These are phyloP conservation scores for Pegoplata infirma DNA, from an alignment of 2,888 invertebrate genomes.

Conservation along the genomic window DNA sequence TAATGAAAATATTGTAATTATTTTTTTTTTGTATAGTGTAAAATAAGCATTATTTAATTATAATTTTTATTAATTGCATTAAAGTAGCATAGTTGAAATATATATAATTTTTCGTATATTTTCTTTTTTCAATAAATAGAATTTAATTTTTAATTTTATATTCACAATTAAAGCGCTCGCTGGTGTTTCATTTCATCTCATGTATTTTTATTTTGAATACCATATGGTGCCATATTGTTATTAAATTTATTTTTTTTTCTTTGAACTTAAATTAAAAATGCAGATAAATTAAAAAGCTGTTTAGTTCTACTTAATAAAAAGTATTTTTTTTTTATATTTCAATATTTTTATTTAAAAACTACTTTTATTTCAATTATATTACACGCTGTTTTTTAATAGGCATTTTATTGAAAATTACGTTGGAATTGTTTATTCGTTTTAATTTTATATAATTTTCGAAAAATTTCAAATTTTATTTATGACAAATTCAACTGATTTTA, in stretches of 20 bases:
- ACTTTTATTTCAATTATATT: slow-evolving; percentile 18
- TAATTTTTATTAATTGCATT: slow-evolving; percentile 34
- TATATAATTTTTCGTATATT: slow-evolving; percentile 24
- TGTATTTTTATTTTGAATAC: slow-evolving; percentile 31
- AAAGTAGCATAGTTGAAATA: slow-evolving; percentile 45
- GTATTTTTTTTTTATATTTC: background rate
- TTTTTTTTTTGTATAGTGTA: slow-evolving; percentile 36
- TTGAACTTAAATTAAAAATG: slow-evolving; percentile 10
- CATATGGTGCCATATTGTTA: slow-evolving; percentile 16
- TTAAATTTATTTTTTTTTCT: slow-evolving; percentile 1
- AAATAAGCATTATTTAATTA: slow-evolving; percentile 46
- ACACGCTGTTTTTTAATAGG: background rate
- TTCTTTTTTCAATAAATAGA: slow-evolving; percentile 44
- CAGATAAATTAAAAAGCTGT: slow-evolving; percentile 23
- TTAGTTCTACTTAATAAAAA: slow-evolving; percentile 2
- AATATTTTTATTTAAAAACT: slow-evolving; percentile 2
- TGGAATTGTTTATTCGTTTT: background rate
- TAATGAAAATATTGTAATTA: slow-evolving; percentile 26
- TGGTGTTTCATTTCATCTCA: slow-evolving; percentile 33
- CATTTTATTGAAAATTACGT: background rate
- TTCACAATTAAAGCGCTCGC: slow-evolving; percentile 59
- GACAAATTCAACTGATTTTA: no score
- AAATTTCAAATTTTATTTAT: no score
- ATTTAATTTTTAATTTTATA: slow-evolving; percentile 23
- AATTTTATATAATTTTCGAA: background rate